Evolutionary conservation across 92 coral and sea anemone species (phyloP).

Genomic region (Muricea muricata): DNA sequence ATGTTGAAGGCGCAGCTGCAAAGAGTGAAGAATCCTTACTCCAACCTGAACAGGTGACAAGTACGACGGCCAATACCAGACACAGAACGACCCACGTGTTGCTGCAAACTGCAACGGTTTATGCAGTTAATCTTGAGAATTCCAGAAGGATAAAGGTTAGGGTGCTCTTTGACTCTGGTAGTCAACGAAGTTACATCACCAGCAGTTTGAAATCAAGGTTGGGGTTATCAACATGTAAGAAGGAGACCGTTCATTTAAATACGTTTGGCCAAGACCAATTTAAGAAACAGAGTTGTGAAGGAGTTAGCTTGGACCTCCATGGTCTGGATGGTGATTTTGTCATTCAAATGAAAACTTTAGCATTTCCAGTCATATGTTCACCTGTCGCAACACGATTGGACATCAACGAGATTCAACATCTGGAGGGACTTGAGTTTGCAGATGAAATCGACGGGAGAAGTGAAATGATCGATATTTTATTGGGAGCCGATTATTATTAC

Average conservation of each 20-base stretch:
- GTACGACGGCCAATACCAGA: background rate
- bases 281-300: constrained; percentile 44
- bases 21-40: background rate
- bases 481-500: constrained; percentile 66
- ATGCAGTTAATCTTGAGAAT: background rate
- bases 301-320: constrained; percentile 23
- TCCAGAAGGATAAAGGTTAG: background rate
- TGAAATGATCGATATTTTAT: constrained; percentile 52
- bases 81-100: background rate
- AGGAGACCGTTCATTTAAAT: constrained; percentile 57
- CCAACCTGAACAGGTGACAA: background rate
- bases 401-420: background rate
- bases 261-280: constrained; percentile 45
- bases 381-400: constrained; percentile 24
- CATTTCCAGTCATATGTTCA: constrained; percentile 52
- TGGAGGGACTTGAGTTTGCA: constrained; percentile 47
- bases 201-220: background rate
- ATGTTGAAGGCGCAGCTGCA: background rate
- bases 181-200: constrained; percentile 3
- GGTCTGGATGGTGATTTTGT: constrained; percentile 28
- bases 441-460: constrained; percentile 37
- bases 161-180: constrained; percentile 4
- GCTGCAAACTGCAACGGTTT: background rate
- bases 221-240: background rate
- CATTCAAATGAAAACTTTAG: constrained; percentile 27